phyloP scores from a whole-genome alignment of 1,140 invertebrate genomes.

The Eumeta japonica region DNA sequence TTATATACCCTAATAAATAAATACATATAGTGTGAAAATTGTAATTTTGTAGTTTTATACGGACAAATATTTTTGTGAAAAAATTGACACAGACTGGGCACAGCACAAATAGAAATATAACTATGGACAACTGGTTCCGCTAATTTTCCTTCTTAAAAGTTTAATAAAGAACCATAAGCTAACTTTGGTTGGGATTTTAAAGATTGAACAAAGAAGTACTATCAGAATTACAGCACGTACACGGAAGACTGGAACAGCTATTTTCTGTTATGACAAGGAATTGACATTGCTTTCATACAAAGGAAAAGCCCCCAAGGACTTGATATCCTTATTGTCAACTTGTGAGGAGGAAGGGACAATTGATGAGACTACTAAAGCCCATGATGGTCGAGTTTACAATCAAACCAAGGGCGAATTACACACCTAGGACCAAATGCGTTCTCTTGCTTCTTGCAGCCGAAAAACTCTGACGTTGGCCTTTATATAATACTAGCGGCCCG shows the following conservation, averaged over 20 bases:
- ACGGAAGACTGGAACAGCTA: conserved; percentile 5
- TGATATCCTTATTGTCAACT: conserved; percentile 11
- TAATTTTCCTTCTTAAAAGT: conserved; percentile 17
- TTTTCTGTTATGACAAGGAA: conserved; percentile 10
- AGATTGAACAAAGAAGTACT: conserved; percentile 27
- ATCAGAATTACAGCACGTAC: conserved; percentile 12
- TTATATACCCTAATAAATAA: too few relatives aligned
- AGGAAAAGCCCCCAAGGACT: conserved; percentile 11
- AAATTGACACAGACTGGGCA: conserved; percentile 21
- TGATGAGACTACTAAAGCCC: conserved; percentile 23
- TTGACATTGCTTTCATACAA: conserved; percentile 12
- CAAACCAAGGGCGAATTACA: conserved; percentile 38
- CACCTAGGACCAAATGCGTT: conserved; percentile 28
- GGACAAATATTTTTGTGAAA: too few relatives aligned
- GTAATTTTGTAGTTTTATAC: too few relatives aligned
- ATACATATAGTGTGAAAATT: too few relatives aligned
- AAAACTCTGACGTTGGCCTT: conserved; percentile 24
- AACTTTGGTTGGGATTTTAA: conserved; percentile 23
- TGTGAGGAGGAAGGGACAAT: conserved; percentile 11
- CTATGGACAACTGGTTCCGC: too few relatives aligned
- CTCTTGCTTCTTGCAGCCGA: conserved; percentile 13
- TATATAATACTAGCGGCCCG: too few relatives aligned
- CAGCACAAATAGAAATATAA: conserved; percentile 30
- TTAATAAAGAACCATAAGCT: conserved; percentile 20
- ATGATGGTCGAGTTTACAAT: conserved; percentile 43